These are phyloP conservation scores for Rhopalosiphum padi DNA, from an alignment of 1,140 invertebrate species.

Conservation along the genomic window DNA sequence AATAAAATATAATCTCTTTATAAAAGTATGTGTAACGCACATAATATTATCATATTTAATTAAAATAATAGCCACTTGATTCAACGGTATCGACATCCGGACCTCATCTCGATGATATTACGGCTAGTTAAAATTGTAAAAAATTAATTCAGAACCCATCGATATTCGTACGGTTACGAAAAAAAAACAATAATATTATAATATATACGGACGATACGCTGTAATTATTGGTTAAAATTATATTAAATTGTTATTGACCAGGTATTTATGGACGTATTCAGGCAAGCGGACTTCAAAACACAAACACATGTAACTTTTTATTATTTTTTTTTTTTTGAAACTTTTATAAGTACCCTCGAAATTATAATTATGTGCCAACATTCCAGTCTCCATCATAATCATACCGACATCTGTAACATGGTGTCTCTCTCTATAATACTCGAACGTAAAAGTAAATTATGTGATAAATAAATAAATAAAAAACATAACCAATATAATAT, in stretches of 20 bases:
- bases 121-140: not conserved
- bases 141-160: not conserved
- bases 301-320: slow-evolving; percentile 37
- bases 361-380: slow-evolving; percentile 68
- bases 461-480: not conserved
- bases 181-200: slow-evolving; percentile 1
- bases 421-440: slow-evolving; percentile 42
- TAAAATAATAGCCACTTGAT: not conserved
- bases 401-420: slow-evolving; percentile 90
- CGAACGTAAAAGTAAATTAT: slow-evolving; percentile 11
- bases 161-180: not conserved
- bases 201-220: not conserved
- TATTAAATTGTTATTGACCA: slow-evolving; percentile 30
- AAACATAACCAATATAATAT: not conserved
- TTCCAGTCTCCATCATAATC: slow-evolving; percentile 92
- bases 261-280: not conserved
- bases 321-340: not conserved
- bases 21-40: not conserved
- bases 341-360: slow-evolving; percentile 51
- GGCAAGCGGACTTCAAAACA: slow-evolving; percentile 52
- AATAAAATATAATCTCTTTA: not conserved
- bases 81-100: not conserved
- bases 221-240: slow-evolving; percentile 21
- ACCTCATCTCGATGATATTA: not conserved
- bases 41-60: not conserved